These are phyloP conservation scores for Calidris pygmaea DNA, from an alignment of 2,113 vertebrate genomes.

Conservation along the genomic window DNA sequence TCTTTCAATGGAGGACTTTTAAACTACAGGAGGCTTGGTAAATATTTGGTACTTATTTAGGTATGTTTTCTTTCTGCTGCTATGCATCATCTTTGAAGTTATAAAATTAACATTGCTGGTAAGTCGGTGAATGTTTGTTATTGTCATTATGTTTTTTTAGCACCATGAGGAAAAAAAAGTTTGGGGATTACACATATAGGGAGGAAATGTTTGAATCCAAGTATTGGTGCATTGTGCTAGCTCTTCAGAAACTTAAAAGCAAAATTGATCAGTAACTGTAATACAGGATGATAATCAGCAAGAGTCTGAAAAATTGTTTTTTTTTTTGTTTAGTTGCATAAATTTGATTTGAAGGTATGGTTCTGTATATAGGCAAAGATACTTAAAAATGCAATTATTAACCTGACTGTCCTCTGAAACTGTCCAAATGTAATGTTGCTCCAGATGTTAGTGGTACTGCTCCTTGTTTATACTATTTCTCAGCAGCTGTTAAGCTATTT, in stretches of 20 bases:
- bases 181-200: background rate
- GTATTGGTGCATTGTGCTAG: background rate
- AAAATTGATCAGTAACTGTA: background rate
- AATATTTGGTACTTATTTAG: background rate
- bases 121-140: background rate
- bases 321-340: background rate
- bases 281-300: background rate
- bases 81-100: background rate
- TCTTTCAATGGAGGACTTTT: background rate
- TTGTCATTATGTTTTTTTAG: background rate
- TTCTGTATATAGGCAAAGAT: background rate
- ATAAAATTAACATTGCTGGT: background rate
- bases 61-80: background rate
- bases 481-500: constrained; percentile 72
- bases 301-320: background rate
- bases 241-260: background rate
- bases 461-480: constrained; percentile 60
- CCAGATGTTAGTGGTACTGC: constrained; percentile 37
- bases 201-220: background rate
- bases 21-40: background rate
- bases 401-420: background rate
- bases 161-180: background rate
- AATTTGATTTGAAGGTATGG: background rate
- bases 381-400: background rate
- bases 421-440: background rate